Evolutionary conservation across 2,797 vertebrate genomes (phyloP).

Genomic region (Simalia tracyae): DNA sequence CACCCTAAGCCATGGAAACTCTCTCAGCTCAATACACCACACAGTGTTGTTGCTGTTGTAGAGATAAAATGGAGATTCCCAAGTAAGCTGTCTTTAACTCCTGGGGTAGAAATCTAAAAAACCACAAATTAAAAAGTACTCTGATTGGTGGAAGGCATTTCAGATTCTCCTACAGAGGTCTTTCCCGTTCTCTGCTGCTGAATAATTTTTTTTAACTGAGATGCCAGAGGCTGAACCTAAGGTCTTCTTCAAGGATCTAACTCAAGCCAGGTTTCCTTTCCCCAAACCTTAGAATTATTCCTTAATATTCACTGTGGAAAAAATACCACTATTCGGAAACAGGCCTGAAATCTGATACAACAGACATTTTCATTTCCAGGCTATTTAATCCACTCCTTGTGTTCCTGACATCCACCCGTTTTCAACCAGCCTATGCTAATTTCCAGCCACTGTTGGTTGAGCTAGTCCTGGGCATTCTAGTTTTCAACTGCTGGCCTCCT

Average conservation of each 20-base stretch:
- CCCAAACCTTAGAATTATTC: background rate
- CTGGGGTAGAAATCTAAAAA: background rate
- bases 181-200: background rate
- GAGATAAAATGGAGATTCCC: background rate
- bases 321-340: background rate
- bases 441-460: background rate
- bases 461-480: background rate
- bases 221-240: background rate
- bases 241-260: background rate
- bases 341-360: background rate
- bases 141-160: background rate
- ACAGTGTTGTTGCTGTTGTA: background rate
- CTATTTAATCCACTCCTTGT: background rate
- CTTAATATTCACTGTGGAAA: background rate
- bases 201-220: background rate
- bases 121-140: background rate
- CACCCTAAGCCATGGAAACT: background rate
- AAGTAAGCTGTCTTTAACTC: background rate
- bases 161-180: background rate
- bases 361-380: background rate
- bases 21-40: background rate
- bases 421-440: background rate
- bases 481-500: background rate
- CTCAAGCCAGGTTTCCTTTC: background rate
- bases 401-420: background rate